Evolutionary conservation across 1,140 invertebrate species (phyloP), one percentile per base, ranked within the genome.

Genomic region (Yoshiicerus persimilis): DNA sequence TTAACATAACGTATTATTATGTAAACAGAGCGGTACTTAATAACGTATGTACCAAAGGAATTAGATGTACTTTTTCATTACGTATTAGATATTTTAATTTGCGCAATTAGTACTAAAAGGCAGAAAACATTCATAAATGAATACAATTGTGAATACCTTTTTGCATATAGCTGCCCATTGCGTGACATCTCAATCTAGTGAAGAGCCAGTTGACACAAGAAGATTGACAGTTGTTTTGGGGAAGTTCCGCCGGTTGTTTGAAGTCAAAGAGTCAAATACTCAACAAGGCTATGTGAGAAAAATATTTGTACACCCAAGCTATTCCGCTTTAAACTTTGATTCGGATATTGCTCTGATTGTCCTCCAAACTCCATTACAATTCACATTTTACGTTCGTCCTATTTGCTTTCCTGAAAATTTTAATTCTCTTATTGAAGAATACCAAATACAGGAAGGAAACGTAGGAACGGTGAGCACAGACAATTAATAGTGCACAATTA

Each of bases 301-400:
- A 86, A 87, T 91, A 30, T 5, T 89, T 38, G 64, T 87, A 27
- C 88, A 91, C 86, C 77, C 64, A 64, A 83, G 66, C 16, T 91
- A 90, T 84, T 88, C 86, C n/a, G 87, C 90, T 8, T 86, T 75
- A 20, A 86, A 62, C 13, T 91, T 66, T 62, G 90, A 91, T 23
- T 88, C 87, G n/a, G 90, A 91, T 62, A 89, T 91, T 87, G 90
- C 88, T 2, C 34, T 91, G 2, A 80, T 91, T 16, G 84, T 91
- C 4, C 85, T 91, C 0, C 80, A 90, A 30, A 41, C 38, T 11
- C 38, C 70, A 27, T 39, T 87, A 0, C 41, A 83, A 47, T 85
- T 91, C 77, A 84, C 77, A n/a, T 84, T 87, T 80, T 83, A 87
- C 38, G 90, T 91, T 36, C 38, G 90, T n/a, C 90, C 90, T 0